Evolutionary conservation across 30 jellyfish, hydroid and myxozoan species (phyloP).

Genomic region (Aurelia sp.): DNA sequence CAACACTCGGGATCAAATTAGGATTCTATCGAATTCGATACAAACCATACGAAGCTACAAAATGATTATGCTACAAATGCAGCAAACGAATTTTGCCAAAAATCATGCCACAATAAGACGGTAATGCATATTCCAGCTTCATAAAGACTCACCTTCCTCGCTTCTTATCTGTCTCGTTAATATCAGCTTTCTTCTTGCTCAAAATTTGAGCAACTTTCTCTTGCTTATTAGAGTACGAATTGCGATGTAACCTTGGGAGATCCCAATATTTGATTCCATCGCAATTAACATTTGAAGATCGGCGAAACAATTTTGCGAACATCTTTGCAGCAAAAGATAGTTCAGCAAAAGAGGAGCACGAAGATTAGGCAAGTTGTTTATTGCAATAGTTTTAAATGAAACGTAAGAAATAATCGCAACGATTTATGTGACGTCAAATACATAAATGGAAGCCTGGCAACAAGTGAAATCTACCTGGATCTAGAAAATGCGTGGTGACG

Average conservation of each 20-base stretch:
- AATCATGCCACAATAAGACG: neutral
- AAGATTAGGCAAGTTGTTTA: too few species aligned
- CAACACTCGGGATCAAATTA: too few species aligned
- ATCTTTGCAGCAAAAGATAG: neutral
- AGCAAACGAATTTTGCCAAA: neutral
- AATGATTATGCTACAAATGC: neutral
- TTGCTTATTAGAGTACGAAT: neutral
- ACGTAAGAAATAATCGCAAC: too few species aligned
- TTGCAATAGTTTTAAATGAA: too few species aligned
- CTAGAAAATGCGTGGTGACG: too few species aligned
- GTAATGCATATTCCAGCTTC: neutral
- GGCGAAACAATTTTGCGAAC: slow-evolving; percentile 4
- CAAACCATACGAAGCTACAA: too few species aligned
- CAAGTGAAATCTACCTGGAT: too few species aligned
- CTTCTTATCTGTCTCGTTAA: slow-evolving; percentile 10
- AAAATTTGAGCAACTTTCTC: neutral
- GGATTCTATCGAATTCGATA: too few species aligned
- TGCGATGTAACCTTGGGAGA: slow-evolving; percentile 30
- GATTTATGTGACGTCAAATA: too few species aligned
- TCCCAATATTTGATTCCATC: neutral
- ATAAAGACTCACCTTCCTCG: slow-evolving; percentile 26
- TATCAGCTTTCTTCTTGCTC: neutral
- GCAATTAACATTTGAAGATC: slow-evolving; percentile 6
- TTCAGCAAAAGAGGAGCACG: too few species aligned
- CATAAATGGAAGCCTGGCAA: too few species aligned